Evolutionary conservation across 1,140 invertebrate genomes (phyloP).

Genomic region (Lerema accius): DNA sequence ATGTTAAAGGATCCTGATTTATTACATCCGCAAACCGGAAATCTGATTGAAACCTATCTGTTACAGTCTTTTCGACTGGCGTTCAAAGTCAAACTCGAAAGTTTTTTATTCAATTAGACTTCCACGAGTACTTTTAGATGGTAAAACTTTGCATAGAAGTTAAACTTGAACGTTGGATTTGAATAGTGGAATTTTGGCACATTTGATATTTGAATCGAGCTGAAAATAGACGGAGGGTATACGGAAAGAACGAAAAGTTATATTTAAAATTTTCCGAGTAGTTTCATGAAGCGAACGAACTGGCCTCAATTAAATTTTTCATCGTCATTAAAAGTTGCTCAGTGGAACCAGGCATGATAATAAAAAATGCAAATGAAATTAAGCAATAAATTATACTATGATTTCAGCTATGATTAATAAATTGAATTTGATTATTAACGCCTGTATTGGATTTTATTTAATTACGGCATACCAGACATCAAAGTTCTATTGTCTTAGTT

Average conservation of each 20-base stretch:
- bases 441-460: no score
- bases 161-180: constrained; percentile 19
- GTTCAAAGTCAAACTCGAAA: constrained; percentile 21
- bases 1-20: constrained; percentile 29
- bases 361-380: constrained; percentile 1
- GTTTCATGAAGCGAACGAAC: constrained; percentile 4
- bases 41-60: constrained; percentile 16
- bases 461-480: no score
- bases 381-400: not conserved
- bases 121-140: constrained; percentile 19
- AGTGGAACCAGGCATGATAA: constrained; percentile 8
- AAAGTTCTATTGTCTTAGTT: no score
- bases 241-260: constrained; percentile 28
- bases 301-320: constrained; percentile 17
- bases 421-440: no score
- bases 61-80: constrained; percentile 16
- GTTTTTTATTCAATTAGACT: constrained; percentile 36
- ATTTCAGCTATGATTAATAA: not conserved
- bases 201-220: constrained; percentile 32
- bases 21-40: constrained; percentile 4
- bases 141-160: constrained; percentile 20
- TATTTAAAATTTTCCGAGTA: constrained; percentile 26
- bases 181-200: constrained; percentile 31
- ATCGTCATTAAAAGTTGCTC: constrained; percentile 24
- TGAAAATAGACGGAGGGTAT: not conserved